Evolutionary conservation across 2,888 invertebrate genomes (phyloP), one percentile per base, ranked within the genome.

Genomic region (Pristionchus exspectatus): DNA sequence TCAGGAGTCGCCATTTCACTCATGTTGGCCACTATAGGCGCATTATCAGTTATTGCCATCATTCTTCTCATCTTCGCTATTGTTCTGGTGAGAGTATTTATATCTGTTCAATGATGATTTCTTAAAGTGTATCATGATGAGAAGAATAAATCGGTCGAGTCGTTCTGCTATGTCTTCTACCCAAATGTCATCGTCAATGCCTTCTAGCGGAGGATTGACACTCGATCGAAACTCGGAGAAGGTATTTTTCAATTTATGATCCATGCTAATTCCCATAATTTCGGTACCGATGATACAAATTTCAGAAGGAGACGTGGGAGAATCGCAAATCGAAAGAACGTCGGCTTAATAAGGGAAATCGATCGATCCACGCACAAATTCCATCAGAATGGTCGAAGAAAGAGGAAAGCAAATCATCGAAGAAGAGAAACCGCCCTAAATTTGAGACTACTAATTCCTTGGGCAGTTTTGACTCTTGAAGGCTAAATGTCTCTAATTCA

Each of bases 271-370:
- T 50, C 44, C 44, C 10, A 10, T 50, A 7, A 7, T 50, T 9
- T 7, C 44, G 4, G 44, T 50, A 50, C 9, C 44, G 44, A 50
- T 50, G 10, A 9, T 50, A 50, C 44, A 9, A 63, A 63, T 63
- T 72, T 14, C 18, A 72, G 30, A 72, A 72, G 16, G 69, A 72
- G 69, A 72, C 69, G 4, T 72, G 69, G 69, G 33, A 72, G 30
- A 72, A 72, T 72, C 69, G 69, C 30, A 72, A 72, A 72, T 72
- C 69, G 33, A 72, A 72, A 18, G 69, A 72, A 72, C 69, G 69
- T 72, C 69, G 69, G 14, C 27, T n/a, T 5, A 63, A 63, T 14
- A 63, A 24, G 7, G 7, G 10, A 72, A 72, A 33, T 14, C 27
- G 69, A 72, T 12, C 14, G 24, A 21, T 30, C 7, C 69, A 21